Base-by-base conservation (phyloP, 2,888 invertebrate species). In the Campoletis raptor region DNA sequence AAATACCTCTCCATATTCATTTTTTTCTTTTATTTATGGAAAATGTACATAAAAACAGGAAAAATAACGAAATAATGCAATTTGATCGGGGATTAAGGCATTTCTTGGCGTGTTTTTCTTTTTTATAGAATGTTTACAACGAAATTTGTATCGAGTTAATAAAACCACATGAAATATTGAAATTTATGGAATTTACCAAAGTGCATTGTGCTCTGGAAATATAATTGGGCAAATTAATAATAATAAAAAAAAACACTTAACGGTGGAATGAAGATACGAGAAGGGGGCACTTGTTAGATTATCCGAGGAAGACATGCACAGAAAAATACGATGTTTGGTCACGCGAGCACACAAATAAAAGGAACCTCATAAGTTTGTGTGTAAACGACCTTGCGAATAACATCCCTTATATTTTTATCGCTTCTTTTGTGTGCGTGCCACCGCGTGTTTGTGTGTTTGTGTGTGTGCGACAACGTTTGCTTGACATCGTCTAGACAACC, bases 401-500 rank as follows among this genome's bases (percentile, higher is more conserved):
- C 77, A 64, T 66, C 48, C 36, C 7, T 30, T 64, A 30, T 76
- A 15, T 67, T 66, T 48, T 78, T 36, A 66, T 52, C 10, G 18
- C 36, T 64, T 57, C n/a, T 40, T 61, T 15, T 30, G 36, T 21
- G 54, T 30, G 30, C n/a, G n/a, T n/a, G n/a, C n/a, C n/a, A n/a
- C 30, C 12, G n/a, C 10, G 30, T 40, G 66, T 21, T 3, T 37
- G 45, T 45, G 37, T 4, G 64, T 4, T 18, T 18, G 48, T 52
- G 66, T 64, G 12, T 67, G 66, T 9, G 40, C 57, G 9, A 24
- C 37, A 37, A 36, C 45, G 61, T 37, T 10, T 15, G 61, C 45
- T 69, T 80, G 64, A 67, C 54, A 72, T 70, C 74, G 84, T 84
- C 80, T 80, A 80, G 84, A 84, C 74, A 42, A 57, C 52, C 57